Conservation (phyloP, 2,888 invertebrate species). For the Drosophila diplacantha region DNA sequence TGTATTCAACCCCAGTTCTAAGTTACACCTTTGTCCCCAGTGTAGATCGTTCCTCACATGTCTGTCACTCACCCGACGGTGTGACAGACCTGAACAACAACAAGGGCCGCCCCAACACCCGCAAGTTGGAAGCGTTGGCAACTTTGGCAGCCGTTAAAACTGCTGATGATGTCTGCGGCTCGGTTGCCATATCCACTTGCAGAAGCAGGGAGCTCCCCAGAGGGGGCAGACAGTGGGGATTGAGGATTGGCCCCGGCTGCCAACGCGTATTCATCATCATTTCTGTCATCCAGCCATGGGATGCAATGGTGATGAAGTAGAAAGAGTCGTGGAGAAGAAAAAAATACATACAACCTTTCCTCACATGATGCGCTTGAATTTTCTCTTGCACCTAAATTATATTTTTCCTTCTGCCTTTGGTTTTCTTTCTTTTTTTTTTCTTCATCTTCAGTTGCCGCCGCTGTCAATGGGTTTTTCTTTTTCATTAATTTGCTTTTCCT, state of each 20-base stretch:
- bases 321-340: slow-evolving; percentile 17
- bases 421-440: slow-evolving; percentile 13
- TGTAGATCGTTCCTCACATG: slow-evolving; percentile 36
- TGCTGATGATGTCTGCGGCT: slow-evolving; percentile 63
- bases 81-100: slow-evolving; percentile 28
- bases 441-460: slow-evolving; percentile 9
- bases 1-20: background rate
- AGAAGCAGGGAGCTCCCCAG: background rate
- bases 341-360: slow-evolving; percentile 8
- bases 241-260: slow-evolving; percentile 47
- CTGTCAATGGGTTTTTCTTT: slow-evolving; percentile 33
- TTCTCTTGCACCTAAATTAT: slow-evolving; percentile 66
- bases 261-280: slow-evolving; percentile 69
- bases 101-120: slow-evolving; percentile 28
- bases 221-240: slow-evolving; percentile 1
- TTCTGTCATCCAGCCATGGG: slow-evolving; percentile 55
- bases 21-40: background rate
- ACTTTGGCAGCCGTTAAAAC: slow-evolving; percentile 53
- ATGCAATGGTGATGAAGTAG: slow-evolving; percentile 11
- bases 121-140: slow-evolving; percentile 38
- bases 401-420: slow-evolving; percentile 37
- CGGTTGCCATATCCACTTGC: slow-evolving; percentile 41
- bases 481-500: slow-evolving; percentile 54
- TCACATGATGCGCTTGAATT: slow-evolving; percentile 56
- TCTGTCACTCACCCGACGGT: slow-evolving; percentile 14